These are phyloP conservation scores for Osmerus mordax DNA, from an alignment of 2,113 vertebrate species.

Conservation along the genomic window DNA sequence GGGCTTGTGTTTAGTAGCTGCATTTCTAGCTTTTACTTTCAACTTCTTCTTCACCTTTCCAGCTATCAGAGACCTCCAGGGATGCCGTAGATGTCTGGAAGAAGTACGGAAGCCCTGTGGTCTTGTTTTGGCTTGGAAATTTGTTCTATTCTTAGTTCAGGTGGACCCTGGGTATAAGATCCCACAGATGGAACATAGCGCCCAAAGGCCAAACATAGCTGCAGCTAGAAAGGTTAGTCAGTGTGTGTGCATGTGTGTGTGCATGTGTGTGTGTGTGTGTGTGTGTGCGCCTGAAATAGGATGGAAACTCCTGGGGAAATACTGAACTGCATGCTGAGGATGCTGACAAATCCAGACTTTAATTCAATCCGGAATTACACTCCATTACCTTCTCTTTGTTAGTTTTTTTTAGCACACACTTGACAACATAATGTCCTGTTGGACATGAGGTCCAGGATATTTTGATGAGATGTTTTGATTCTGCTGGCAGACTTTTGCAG, in stretches of 20 bases:
- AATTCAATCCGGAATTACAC: background rate
- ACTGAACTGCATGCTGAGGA: background rate
- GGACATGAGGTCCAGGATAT: too few species aligned
- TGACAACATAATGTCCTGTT: too few species aligned
- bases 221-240: background rate
- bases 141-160: slow-evolving; percentile 42
- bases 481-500: too few species aligned
- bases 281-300: background rate
- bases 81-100: slow-evolving; percentile 36
- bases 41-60: background rate
- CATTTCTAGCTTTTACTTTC: background rate
- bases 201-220: background rate
- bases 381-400: background rate
- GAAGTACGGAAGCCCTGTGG: slow-evolving; percentile 37
- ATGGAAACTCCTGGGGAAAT: slow-evolving; percentile 11
- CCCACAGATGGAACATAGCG: slow-evolving; percentile 12
- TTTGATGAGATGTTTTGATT: too few species aligned
- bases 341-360: background rate
- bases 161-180: slow-evolving; percentile 15
- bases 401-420: too few species aligned
- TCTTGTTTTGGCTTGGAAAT: slow-evolving; percentile 38
- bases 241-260: slow-evolving; percentile 8
- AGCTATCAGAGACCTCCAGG: slow-evolving; percentile 12
- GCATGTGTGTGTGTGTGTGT: background rate
- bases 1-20: too few species aligned